These are phyloP conservation scores for Gobius niger DNA, from an alignment of 2,113 vertebrate genomes.

Conservation along the genomic window DNA sequence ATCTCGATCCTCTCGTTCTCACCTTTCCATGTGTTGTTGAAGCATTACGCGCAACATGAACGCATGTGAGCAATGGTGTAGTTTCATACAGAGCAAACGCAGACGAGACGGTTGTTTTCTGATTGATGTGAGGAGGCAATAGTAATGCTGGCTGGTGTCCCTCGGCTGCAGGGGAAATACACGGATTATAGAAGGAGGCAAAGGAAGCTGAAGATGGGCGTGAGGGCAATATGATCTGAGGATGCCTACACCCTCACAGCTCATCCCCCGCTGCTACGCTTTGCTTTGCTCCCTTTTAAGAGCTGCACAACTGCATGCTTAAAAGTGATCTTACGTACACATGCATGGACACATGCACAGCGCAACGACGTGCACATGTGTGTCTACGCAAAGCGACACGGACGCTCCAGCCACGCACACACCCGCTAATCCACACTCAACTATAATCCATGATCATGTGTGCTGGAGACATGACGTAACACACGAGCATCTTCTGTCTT, in stretches of 20 bases:
- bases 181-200: slow-evolving; percentile 42
- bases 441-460: slow-evolving; percentile 61
- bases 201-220: slow-evolving; percentile 60
- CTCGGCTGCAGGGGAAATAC: slow-evolving; percentile 54
- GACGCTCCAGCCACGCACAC: slow-evolving; percentile 15
- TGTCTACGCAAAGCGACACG: slow-evolving; percentile 44
- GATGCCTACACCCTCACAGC: slow-evolving; percentile 58
- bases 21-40: slow-evolving; percentile 40
- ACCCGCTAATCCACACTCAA: slow-evolving; percentile 52
- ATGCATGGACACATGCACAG: slow-evolving; percentile 45
- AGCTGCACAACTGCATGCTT: slow-evolving; percentile 51
- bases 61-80: slow-evolving; percentile 61
- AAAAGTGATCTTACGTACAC: slow-evolving; percentile 36
- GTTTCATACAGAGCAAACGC: slow-evolving; percentile 53
- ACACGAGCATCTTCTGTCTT: slow-evolving; percentile 40
- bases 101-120: slow-evolving; percentile 49
- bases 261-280: slow-evolving; percentile 42
- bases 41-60: slow-evolving; percentile 42
- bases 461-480: slow-evolving; percentile 70
- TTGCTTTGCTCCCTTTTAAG: slow-evolving; percentile 13
- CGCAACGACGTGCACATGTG: slow-evolving; percentile 41
- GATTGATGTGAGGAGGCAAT: slow-evolving; percentile 54
- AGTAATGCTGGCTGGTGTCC: slow-evolving; percentile 55
- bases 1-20: slow-evolving; percentile 34
- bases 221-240: slow-evolving; percentile 67